Conservation (phyloP, 2,797 vertebrate genomes). For the Pelobates cultripes region DNA sequence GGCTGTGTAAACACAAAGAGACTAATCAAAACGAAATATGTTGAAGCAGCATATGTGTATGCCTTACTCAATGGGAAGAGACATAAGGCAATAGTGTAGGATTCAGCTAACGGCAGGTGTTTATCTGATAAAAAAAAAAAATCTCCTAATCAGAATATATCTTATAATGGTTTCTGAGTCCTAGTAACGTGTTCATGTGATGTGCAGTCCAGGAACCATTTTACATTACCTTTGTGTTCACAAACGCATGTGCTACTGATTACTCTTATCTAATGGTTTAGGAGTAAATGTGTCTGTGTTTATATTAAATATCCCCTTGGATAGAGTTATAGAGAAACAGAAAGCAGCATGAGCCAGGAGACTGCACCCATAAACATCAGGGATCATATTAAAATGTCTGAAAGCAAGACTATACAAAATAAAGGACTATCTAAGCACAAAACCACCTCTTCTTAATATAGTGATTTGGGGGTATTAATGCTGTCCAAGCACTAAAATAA, state of each 20-base stretch:
- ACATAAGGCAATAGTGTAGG: neutral
- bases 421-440: no score
- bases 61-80: neutral
- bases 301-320: neutral
- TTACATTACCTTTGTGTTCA: neutral
- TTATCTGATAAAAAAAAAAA: neutral
- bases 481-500: no score
- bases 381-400: no score
- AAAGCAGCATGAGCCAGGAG: no score
- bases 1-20: neutral
- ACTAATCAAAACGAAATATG: neutral
- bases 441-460: no score
- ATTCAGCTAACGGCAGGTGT: neutral
- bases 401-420: no score
- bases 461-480: no score
- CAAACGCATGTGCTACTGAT: neutral
- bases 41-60: neutral
- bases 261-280: neutral
- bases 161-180: neutral
- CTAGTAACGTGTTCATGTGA: neutral
- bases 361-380: no score
- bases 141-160: neutral
- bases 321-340: no score
- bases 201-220: neutral
- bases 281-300: neutral